Conservation (phyloP, 1,140 invertebrate genomes). For the Calosoma granatense region DNA sequence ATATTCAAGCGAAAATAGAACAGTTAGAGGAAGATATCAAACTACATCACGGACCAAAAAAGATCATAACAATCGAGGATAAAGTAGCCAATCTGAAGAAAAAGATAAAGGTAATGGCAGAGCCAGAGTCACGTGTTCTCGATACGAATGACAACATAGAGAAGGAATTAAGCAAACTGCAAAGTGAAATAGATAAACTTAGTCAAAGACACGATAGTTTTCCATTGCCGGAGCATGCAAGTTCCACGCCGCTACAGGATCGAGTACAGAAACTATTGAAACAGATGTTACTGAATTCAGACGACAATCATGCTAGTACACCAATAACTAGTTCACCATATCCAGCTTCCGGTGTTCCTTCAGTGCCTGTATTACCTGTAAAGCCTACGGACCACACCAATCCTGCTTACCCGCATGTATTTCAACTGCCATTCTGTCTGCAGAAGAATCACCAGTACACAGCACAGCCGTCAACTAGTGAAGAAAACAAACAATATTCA, state of each 20-base stretch:
- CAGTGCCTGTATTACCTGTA: no score
- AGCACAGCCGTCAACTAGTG: no score
- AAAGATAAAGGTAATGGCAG: neutral
- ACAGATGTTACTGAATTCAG: neutral
- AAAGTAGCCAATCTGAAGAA: neutral
- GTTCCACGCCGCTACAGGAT: neutral
- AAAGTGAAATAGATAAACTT: neutral
- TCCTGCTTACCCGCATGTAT: neutral
- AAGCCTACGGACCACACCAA: no score
- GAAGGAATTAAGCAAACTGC: neutral
- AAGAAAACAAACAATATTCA: no score
- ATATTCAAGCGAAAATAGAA: neutral
- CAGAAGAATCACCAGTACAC: neutral
- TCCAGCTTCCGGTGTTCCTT: neutral
- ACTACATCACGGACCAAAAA: neutral
- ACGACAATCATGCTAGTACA: neutral
- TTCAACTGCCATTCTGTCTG: neutral
- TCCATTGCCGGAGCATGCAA: neutral
- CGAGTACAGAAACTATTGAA: neutral
- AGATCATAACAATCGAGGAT: neutral
- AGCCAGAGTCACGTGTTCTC: neutral
- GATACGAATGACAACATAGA: neutral
- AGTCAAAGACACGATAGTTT: neutral
- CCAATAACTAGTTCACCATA: neutral
- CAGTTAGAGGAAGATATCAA: neutral